Evolutionary conservation across 2,888 invertebrate genomes (phyloP).

Genomic region (Strigamia crassipes): DNA sequence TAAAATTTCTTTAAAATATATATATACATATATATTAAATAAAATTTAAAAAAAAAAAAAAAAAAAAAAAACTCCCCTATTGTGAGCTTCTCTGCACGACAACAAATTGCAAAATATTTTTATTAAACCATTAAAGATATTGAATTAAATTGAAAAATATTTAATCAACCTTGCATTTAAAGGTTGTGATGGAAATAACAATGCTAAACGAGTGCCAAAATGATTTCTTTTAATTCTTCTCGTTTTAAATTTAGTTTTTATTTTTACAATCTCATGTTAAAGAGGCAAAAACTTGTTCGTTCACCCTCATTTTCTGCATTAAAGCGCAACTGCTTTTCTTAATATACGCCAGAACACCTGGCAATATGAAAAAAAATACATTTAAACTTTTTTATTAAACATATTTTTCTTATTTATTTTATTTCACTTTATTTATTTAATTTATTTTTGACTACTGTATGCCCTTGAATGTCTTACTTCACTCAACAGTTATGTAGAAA

Average conservation of each 20-base stretch:
- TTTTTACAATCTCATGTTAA: background rate
- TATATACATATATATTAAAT: no score
- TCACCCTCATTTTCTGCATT: conserved; percentile 10
- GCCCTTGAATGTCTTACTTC: conserved; percentile 12
- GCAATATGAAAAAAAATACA: background rate
- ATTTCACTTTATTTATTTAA: conserved; percentile 37
- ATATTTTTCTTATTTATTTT: background rate
- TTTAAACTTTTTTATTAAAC: background rate
- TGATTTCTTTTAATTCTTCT: background rate
- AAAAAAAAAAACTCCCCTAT: background rate
- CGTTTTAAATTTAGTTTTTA: background rate
- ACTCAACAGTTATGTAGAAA: conserved; percentile 17
- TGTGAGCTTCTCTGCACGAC: background rate
- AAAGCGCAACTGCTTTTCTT: background rate
- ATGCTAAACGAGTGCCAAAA: conserved; percentile 11
- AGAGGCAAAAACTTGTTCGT: conserved; percentile 4
- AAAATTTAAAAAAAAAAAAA: background rate
- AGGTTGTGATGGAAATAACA: background rate
- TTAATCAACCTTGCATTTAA: background rate
- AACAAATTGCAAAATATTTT: background rate
- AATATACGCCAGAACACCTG: background rate
- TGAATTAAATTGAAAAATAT: background rate
- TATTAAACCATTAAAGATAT: background rate
- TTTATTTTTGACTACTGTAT: background rate
- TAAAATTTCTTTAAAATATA: background rate